Evolutionary conservation across 1,140 invertebrate species (phyloP), one percentile per base, ranked within the genome.

Genomic region (Plodia interpunctella): DNA sequence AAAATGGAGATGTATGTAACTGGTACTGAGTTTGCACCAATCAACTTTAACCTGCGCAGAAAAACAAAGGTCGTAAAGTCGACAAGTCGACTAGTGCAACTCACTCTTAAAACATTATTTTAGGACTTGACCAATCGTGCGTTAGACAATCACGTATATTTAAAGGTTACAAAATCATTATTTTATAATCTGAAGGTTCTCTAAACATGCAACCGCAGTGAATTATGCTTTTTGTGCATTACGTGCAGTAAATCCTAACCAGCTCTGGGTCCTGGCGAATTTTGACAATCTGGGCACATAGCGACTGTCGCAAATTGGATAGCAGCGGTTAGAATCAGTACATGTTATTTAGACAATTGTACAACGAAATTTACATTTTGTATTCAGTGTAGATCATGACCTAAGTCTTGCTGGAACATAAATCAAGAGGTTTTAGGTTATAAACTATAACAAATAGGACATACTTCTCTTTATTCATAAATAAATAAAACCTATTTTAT

Each of bases 251-350:
- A 44, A 15, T 44, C 38, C 13, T 3, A 44, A 44, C 38, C 38
- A 44, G 38, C n/a, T 50, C 57, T 32, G 15, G 28, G 57, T 38
- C 49, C 56, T 44, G 56, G 56, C 32, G 59, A 59, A 64, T 58
- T 64, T 64, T 49, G 57, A 49, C 51, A 64, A 64, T 59, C 62
- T 58, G 56, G 50, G 54, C 62, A 64, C 62, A 64, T 60, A 53
- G 57, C n/a, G 35, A 52, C 38, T 17, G 49, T 28, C 20, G 62
- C 49, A 64, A 64, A 64, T 64, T 64, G 62, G 54, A 60, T 64
- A 57, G 57, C 21, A 60, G 56, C 44, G 25, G 20, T 20, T 15
- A 28, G 20, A 18, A 49, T 18, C 6, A 20, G 38, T 57, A 49
- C 49, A 50, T 15, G 38, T 49, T 52, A 15, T 38, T 49, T 49